A percentile compares a stretch with the other conserved stretches of the same genome.
Conservation (phyloP, 2,797 vertebrate species). For the Enteromius afrohamiltoni region DNA sequence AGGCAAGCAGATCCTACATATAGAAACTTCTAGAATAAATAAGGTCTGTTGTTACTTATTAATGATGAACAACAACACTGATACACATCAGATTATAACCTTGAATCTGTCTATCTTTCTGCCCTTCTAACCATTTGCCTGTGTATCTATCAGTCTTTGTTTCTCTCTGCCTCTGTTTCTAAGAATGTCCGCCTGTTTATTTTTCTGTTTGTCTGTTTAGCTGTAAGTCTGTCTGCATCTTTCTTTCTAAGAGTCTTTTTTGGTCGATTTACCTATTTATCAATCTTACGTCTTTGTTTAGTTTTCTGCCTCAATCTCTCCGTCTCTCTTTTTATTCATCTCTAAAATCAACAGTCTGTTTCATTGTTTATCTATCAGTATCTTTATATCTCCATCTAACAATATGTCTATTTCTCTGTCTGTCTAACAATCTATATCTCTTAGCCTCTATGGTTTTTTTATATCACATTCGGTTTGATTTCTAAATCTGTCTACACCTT, state of each 20-base stretch:
- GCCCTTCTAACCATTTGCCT: not conserved
- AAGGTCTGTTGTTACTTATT: not conserved
- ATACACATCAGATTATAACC: conserved; percentile 13
- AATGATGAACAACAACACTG: not conserved
- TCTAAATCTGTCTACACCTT: not conserved
- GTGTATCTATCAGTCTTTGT: not conserved
- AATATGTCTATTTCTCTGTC: not conserved
- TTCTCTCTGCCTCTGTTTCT: not conserved
- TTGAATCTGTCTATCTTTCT: conserved; percentile 16
- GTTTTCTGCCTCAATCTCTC: not conserved
- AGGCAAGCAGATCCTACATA: not conserved
- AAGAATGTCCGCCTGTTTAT: too few species aligned
- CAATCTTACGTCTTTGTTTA: not conserved
- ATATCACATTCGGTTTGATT: not conserved
- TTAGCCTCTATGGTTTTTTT: not conserved
- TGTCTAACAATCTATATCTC: not conserved
- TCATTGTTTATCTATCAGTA: not conserved
- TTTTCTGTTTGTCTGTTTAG: not conserved
- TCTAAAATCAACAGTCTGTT: too few species aligned
- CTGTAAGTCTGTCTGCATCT: not conserved
- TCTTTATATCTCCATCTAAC: too few species aligned
- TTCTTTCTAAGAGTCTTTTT: not conserved
- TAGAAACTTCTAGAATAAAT: conserved; percentile 2
- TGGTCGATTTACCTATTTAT: not conserved
- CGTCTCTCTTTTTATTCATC: not conserved